These are phyloP conservation scores for Spinibarbus caldwelli DNA, from an alignment of 2,797 vertebrate species.

Conservation along the genomic window DNA sequence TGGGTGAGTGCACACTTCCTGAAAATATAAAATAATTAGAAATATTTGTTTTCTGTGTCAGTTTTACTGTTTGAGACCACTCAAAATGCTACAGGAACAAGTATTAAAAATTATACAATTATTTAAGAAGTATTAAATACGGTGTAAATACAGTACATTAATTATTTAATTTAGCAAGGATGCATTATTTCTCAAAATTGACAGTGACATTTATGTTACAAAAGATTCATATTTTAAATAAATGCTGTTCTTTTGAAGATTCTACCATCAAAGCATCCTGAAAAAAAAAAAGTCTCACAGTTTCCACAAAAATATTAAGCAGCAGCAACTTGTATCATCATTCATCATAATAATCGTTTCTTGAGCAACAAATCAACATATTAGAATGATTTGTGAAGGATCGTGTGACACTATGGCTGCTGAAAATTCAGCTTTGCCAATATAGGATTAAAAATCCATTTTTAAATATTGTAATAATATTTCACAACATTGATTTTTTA, in stretches of 20 bases:
- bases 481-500: too few species aligned
- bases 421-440: neutral
- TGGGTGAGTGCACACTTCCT: neutral
- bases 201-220: neutral
- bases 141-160: neutral
- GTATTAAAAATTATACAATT: too few species aligned
- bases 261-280: neutral
- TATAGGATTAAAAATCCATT: too few species aligned
- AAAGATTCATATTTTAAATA: neutral
- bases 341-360: neutral
- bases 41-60: neutral
- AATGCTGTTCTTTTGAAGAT: neutral
- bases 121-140: neutral
- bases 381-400: neutral
- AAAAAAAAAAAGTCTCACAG: too few species aligned
- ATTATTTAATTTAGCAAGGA: neutral
- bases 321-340: neutral
- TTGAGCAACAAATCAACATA: neutral
- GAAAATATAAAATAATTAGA: neutral
- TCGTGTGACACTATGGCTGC: neutral
- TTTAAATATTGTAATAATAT: too few species aligned
- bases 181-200: neutral
- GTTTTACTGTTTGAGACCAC: neutral
- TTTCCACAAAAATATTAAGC: neutral
- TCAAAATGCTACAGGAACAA: neutral